Evolutionary conservation across 2,113 vertebrate species (phyloP).

Genomic region (Entelurus aequoreus): DNA sequence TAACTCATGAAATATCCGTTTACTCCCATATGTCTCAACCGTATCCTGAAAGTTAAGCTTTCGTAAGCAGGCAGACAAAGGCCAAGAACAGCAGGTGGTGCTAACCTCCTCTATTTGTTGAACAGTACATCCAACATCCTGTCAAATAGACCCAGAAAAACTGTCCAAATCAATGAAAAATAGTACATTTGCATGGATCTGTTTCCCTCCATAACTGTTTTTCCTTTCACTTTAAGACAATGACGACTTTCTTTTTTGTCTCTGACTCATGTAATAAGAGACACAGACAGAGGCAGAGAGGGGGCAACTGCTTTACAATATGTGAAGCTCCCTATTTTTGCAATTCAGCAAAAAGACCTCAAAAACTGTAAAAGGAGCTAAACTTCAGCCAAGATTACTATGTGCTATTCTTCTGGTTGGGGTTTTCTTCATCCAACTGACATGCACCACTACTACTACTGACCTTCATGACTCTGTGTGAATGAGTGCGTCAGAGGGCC

Average conservation of each 20-base stretch:
- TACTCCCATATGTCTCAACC: conserved; percentile 2
- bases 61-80: conserved; percentile 10
- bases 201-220: conserved; percentile 7
- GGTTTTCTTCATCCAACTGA: conserved; percentile 6
- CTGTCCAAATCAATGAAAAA: conserved; percentile 6
- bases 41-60: conserved; percentile 11
- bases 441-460: conserved; percentile 20
- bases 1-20: neutral
- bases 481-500: conserved; percentile 1
- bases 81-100: conserved; percentile 6
- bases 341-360: conserved; percentile 9
- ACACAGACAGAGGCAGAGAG: conserved; percentile 6
- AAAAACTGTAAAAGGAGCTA: too few relatives aligned
- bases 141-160: neutral
- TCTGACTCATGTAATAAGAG: too few relatives aligned
- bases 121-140: conserved; percentile 22
- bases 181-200: neutral
- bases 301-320: conserved; percentile 29
- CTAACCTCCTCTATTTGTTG: neutral
- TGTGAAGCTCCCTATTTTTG: conserved; percentile 22
- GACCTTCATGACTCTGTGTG: conserved; percentile 33
- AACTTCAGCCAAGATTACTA: neutral
- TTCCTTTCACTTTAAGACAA: conserved; percentile 39
- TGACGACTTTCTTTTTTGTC: conserved; percentile 47
- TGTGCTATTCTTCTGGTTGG: neutral